These are phyloP conservation scores for Cephus pulcher DNA, from an alignment of 2,888 invertebrate genomes.

Conservation along the genomic window DNA sequence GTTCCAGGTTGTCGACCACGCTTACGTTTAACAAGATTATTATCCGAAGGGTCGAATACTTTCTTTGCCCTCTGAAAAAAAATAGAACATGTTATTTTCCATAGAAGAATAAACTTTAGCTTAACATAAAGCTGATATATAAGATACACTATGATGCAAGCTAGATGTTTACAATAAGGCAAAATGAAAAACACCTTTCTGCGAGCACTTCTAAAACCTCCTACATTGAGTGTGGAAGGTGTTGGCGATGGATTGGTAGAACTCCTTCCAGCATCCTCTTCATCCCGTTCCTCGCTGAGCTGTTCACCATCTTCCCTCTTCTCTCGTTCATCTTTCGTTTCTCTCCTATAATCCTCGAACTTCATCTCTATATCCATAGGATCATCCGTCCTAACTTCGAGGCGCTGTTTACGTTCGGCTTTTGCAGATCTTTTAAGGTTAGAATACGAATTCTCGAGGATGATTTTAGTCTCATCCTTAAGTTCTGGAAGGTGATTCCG, in stretches of 20 bases:
- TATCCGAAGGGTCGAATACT: slow-evolving; percentile 88
- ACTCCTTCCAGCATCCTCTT: slow-evolving; percentile 70
- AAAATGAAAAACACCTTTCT: slow-evolving; percentile 51
- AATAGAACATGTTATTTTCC: slow-evolving; percentile 26
- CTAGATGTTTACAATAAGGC: background rate
- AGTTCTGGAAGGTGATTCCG: slow-evolving; percentile 2
- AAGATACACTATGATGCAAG: background rate
- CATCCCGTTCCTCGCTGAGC: slow-evolving; percentile 58
- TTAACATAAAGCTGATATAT: background rate
- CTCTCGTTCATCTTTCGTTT: slow-evolving; percentile 43
- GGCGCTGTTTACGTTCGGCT: slow-evolving; percentile 59
- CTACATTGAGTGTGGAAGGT: slow-evolving; percentile 53
- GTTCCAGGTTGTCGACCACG: slow-evolving; percentile 76
- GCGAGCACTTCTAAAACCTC: slow-evolving; percentile 60
- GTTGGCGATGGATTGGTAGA: slow-evolving; percentile 63
- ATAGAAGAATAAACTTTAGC: background rate
- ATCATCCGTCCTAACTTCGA: slow-evolving; percentile 58
- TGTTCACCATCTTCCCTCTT: slow-evolving; percentile 25
- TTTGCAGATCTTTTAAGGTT: slow-evolving; percentile 56
- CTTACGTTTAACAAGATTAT: slow-evolving; percentile 79
- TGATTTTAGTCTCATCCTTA: slow-evolving; percentile 34
- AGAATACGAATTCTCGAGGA: slow-evolving; percentile 33
- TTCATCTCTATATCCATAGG: slow-evolving; percentile 60
- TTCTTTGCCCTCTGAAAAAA: slow-evolving; percentile 78
- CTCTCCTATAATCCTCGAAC: slow-evolving; percentile 54